phyloP scores from a whole-genome alignment of 1,140 invertebrate genomes.

The Diprion similis region DNA sequence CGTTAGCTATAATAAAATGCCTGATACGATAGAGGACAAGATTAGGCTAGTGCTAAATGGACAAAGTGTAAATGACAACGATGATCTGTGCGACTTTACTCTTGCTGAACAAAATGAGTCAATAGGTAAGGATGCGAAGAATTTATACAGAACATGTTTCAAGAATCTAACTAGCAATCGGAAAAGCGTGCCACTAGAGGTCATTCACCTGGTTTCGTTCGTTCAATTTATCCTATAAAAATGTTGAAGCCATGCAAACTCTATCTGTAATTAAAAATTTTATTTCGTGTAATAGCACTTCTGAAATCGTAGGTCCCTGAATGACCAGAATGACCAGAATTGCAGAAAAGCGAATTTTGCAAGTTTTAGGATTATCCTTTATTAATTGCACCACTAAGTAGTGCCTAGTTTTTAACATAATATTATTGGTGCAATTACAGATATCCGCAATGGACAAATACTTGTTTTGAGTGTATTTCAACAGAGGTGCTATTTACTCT shows the following conservation, averaged over 20 bases:
- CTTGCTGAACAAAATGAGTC: constrained; percentile 79
- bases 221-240: background rate
- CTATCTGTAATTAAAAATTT: no score
- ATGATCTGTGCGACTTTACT: constrained; percentile 80
- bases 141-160: constrained; percentile 19
- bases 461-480: no score
- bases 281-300: background rate
- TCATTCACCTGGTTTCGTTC: background rate
- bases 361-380: no score
- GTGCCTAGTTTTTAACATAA: constrained; percentile 9
- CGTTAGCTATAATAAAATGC: constrained; percentile 28
- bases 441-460: no score
- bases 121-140: constrained; percentile 56
- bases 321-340: no score
- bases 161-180: background rate
- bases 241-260: no score
- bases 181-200: background rate
- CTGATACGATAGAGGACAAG: constrained; percentile 40
- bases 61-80: constrained; percentile 50
- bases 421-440: no score
- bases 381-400: no score
- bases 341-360: no score
- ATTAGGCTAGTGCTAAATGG: constrained; percentile 36
- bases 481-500: no score
- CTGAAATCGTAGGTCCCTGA: background rate